These are phyloP conservation scores for Eriosoma lanigerum DNA, from an alignment of 1,140 invertebrate species.

Conservation along the genomic window DNA sequence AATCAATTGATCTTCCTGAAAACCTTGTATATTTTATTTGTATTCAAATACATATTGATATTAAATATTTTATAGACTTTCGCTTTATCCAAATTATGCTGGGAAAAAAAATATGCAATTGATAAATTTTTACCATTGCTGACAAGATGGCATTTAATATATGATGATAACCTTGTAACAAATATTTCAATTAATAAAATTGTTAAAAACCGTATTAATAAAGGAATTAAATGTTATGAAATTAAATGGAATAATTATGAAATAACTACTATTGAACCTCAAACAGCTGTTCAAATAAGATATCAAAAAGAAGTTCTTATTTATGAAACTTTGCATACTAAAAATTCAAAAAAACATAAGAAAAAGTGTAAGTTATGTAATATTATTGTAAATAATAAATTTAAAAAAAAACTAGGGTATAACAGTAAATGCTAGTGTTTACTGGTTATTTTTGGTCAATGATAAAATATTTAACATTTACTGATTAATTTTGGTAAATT, in stretches of 20 bases:
- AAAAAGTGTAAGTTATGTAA: constrained; percentile 30
- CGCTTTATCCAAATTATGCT: constrained; percentile 67
- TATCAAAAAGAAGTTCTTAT: constrained; percentile 68
- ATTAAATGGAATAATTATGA: constrained; percentile 60
- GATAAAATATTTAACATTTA: no score
- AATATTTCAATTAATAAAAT: constrained; percentile 53
- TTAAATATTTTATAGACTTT: constrained; percentile 63
- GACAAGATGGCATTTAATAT: constrained; percentile 69
- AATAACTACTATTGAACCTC: constrained; percentile 68
- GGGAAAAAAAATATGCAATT: constrained; percentile 75
- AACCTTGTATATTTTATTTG: no score
- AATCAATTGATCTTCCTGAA: no score
- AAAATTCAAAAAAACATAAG: constrained; percentile 40
- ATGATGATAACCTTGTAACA: constrained; percentile 55
- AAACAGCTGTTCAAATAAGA: constrained; percentile 65
- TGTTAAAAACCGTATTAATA: constrained; percentile 53
- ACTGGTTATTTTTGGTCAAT: no score
- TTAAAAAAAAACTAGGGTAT: no score
- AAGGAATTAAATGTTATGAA: constrained; percentile 56
- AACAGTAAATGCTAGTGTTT: no score
- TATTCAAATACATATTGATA: no score
- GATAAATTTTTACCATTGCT: constrained; percentile 76
- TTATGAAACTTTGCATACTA: constrained; percentile 65
- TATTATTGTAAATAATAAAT: no score
- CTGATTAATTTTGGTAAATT: no score